A percentile compares a stretch with the other conserved stretches of the same genome.
Evolutionary conservation across 2,113 vertebrate species (phyloP).

Genomic region (Pachycephala philippinensis): DNA sequence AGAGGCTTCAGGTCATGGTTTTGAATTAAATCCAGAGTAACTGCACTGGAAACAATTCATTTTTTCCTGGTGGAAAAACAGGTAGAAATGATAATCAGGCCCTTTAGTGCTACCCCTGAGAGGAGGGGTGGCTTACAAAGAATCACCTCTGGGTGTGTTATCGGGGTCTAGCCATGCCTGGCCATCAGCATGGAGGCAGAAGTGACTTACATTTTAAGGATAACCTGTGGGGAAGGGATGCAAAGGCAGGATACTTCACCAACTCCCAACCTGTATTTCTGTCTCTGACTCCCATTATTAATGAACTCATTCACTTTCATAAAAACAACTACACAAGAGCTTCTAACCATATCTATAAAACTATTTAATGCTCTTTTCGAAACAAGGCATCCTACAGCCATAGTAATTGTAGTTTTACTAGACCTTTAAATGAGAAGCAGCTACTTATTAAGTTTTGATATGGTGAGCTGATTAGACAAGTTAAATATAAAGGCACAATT

Average conservation of each 20-base stretch:
- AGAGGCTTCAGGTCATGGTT: not conserved
- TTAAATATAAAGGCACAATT: conserved; percentile 58
- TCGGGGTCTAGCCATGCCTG: not conserved
- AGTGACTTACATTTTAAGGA: not conserved
- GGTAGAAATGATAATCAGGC: not conserved
- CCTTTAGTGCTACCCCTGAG: not conserved
- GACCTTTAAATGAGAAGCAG: conserved; percentile 73
- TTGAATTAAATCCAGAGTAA: not conserved
- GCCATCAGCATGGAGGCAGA: not conserved
- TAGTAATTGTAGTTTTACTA: conserved; percentile 66
- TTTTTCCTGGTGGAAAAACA: not conserved
- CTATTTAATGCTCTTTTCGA: conserved; percentile 61
- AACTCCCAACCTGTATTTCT: conserved; percentile 22
- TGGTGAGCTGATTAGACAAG: conserved; percentile 66
- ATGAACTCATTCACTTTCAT: conserved; percentile 61
- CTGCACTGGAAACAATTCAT: not conserved
- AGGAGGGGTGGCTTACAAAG: not conserved
- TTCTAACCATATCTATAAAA: conserved; percentile 67
- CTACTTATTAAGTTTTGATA: conserved; percentile 71
- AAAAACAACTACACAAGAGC: conserved; percentile 59
- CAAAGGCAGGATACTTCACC: not conserved
- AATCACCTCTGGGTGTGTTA: not conserved
- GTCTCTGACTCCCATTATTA: conserved; percentile 31
- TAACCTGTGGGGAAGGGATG: not conserved
- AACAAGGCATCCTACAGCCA: conserved; percentile 65